These are phyloP conservation scores for Phalacrocorax pelagicus DNA, from an alignment of 2,113 vertebrate species.

Conservation along the genomic window DNA sequence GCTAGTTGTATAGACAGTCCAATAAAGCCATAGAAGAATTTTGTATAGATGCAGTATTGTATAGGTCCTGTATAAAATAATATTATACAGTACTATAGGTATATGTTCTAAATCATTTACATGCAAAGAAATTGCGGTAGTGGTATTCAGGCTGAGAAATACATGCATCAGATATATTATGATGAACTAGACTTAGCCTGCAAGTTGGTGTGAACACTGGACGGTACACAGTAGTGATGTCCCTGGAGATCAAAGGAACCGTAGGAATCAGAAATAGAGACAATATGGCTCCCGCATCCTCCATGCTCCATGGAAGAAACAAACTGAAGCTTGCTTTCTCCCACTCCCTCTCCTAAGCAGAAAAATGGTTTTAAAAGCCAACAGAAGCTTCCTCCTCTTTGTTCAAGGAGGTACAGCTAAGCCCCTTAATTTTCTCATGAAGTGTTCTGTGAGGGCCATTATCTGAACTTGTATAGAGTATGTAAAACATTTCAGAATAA, in stretches of 20 bases:
- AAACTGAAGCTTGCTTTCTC: not conserved
- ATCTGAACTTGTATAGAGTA: not conserved
- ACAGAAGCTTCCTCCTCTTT: not conserved
- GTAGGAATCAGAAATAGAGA: not conserved
- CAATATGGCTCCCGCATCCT: not conserved
- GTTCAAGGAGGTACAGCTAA: not conserved
- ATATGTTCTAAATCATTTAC: not conserved
- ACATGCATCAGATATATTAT: not conserved
- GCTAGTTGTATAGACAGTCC: not conserved
- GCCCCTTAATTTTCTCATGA: not conserved
- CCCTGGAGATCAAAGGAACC: not conserved
- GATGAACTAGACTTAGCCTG: not conserved
- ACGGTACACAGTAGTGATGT: not conserved
- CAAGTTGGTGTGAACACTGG: not conserved
- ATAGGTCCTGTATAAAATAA: not conserved
- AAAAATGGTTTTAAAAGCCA: not conserved
- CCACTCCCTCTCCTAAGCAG: not conserved
- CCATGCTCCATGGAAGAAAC: not conserved
- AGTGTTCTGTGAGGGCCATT: not conserved
- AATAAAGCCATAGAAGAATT: not conserved
- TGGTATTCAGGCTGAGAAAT: not conserved
- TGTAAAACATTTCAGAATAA: not conserved
- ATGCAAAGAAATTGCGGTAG: not conserved
- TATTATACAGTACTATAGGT: not conserved
- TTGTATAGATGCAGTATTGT: not conserved